Percentiles rank a stretch among this genome's conserved stretches.
These are phyloP conservation scores for Sylvia borin DNA, from an alignment of 2,797 vertebrate genomes.

Conservation along the genomic window DNA sequence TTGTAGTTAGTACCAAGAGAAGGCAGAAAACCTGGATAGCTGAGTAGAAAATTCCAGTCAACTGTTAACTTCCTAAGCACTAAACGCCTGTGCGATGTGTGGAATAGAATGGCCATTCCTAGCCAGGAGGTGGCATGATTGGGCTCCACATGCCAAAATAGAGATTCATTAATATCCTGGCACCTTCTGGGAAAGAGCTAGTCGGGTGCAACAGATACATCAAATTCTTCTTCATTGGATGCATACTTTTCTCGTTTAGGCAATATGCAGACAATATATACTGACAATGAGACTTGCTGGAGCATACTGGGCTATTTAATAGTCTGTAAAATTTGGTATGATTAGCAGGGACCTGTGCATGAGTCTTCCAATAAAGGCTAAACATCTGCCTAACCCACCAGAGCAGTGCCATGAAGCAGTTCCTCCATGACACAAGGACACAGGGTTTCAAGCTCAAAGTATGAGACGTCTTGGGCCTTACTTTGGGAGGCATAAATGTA, in stretches of 20 bases:
- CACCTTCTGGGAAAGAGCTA: not conserved
- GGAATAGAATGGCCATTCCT: not conserved
- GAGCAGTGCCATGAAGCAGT: rapidly evolving
- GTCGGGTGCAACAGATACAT: not conserved
- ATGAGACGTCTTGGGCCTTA: not conserved
- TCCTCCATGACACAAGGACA: not conserved
- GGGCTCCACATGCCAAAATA: not conserved
- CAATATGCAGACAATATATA: not conserved
- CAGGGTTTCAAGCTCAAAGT: not conserved
- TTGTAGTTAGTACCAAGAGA: not conserved
- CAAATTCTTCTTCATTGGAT: not conserved
- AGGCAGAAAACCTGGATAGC: not conserved
- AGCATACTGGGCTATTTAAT: not conserved
- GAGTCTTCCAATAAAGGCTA: not conserved
- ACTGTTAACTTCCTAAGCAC: not conserved
- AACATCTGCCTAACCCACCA: not conserved
- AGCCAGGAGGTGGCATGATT: conserved; percentile 52
- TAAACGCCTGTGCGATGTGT: not conserved
- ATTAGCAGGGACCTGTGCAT: not conserved
- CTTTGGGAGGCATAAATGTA: not conserved
- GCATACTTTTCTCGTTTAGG: not conserved
- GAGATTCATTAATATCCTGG: not conserved
- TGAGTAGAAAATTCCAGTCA: not conserved
- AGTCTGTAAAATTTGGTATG: not conserved
- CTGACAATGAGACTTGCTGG: not conserved